These are phyloP conservation scores for Drosophila sordidula DNA, from an alignment of 2,888 invertebrate genomes.

Conservation along the genomic window DNA sequence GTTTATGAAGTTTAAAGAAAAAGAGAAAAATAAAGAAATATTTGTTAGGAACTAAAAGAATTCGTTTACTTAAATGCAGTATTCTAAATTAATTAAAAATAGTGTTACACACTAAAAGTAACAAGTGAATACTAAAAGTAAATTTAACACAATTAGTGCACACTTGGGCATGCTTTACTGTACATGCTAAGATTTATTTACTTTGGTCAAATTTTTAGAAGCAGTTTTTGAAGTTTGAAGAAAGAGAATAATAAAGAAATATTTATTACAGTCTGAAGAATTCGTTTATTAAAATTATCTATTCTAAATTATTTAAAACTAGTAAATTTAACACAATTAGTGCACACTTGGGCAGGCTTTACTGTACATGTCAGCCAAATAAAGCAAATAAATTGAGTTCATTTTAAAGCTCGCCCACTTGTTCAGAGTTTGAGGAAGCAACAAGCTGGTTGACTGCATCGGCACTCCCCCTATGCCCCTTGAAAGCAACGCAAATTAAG, in stretches of 20 bases:
- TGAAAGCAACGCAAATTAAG: conserved; percentile 54
- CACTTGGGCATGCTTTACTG: not conserved
- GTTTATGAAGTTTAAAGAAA: not conserved
- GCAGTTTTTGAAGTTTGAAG: too few species aligned
- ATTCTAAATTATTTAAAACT: not conserved
- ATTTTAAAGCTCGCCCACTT: conserved; percentile 21
- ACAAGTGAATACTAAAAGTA: not conserved
- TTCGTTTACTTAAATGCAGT: too few species aligned
- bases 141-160: not conserved
- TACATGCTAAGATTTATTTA: not conserved
- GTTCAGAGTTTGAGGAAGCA: conserved; percentile 39
- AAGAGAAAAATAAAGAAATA: not conserved
- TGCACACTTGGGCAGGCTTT: not conserved
- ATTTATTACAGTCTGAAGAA: not conserved
- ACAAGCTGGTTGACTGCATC: conserved; percentile 21
- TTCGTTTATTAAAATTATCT: too few species aligned
- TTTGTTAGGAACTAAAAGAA: not conserved
- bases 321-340: not conserved
- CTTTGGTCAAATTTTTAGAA: too few species aligned
- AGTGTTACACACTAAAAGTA: too few species aligned
- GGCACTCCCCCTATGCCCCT: not conserved
- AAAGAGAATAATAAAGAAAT: not conserved
- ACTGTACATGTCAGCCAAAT: conserved; percentile 1
- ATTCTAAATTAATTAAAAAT: not conserved
- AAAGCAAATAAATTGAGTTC: conserved; percentile 16